Percentiles rank a stretch among this genome's conserved stretches.
These are phyloP conservation scores for Brachyalestes nurse DNA, from an alignment of 2,797 vertebrate genomes.

Conservation along the genomic window DNA sequence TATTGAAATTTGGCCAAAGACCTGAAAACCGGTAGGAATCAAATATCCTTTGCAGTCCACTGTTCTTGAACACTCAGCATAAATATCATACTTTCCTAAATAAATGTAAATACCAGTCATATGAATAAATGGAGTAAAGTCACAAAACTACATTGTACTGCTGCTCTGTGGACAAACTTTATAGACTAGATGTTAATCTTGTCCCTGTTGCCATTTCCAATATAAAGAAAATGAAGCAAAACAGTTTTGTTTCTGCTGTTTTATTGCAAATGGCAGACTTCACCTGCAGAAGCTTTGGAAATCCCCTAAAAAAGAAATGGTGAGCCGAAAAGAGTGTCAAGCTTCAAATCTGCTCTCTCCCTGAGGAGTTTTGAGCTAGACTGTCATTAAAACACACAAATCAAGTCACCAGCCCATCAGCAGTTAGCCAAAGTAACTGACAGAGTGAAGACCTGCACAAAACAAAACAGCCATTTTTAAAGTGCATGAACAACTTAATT, in stretches of 20 bases:
- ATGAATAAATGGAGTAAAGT: no score
- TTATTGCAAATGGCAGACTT: slow-evolving; percentile 39
- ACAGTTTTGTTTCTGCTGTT: not conserved
- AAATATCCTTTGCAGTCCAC: no score
- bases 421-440: slow-evolving; percentile 36
- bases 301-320: slow-evolving; percentile 23
- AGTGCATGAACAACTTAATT: slow-evolving; percentile 36
- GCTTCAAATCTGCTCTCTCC: slow-evolving; percentile 79
- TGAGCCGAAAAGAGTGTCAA: slow-evolving; percentile 51
- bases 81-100: no score
- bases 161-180: no score
- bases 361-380: slow-evolving; percentile 75
- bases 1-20: no score
- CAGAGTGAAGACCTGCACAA: slow-evolving; percentile 35
- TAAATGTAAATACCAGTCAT: no score
- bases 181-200: no score
- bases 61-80: no score
- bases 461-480: slow-evolving; percentile 19
- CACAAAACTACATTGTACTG: no score
- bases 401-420: slow-evolving; percentile 25
- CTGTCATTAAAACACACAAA: slow-evolving; percentile 76
- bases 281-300: slow-evolving; percentile 37
- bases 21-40: no score
- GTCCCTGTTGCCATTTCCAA: not conserved
- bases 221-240: not conserved